Evolutionary conservation across 2,113 vertebrate genomes (phyloP).

Genomic region (Coryphaenoides rupestris): DNA sequence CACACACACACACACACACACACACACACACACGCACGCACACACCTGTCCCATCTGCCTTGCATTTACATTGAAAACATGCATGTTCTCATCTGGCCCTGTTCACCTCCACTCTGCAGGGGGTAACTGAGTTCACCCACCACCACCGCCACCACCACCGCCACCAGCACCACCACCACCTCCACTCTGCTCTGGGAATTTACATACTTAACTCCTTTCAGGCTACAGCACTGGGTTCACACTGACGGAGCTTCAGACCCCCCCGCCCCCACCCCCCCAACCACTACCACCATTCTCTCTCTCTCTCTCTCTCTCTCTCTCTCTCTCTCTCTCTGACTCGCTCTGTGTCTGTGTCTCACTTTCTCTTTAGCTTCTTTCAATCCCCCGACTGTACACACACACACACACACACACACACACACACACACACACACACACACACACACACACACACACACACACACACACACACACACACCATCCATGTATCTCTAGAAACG

Average conservation of each 20-base stretch:
- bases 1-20: conserved; percentile 20
- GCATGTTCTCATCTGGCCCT: too few species aligned
- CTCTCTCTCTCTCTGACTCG: conserved; percentile 15
- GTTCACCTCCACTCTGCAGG: too few species aligned
- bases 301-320: conserved; percentile 20
- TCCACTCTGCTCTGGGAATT: conserved; percentile 46
- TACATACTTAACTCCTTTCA: conserved; percentile 55
- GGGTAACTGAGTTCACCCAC: too few species aligned
- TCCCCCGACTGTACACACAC: background rate
- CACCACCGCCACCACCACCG: too few species aligned
- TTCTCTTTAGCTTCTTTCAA: background rate
- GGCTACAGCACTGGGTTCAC: conserved; percentile 60
- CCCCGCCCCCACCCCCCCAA: conserved; percentile 35
- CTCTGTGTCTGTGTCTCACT: conserved; percentile 20
- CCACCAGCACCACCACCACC: too few species aligned
- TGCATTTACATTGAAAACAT: too few species aligned
- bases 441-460: too few species aligned
- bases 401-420: background rate
- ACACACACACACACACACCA: background rate
- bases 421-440: background rate
- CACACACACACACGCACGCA: too few species aligned
- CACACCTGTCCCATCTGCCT: too few species aligned
- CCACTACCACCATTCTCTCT: conserved; percentile 24
- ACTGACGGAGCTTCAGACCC: conserved; percentile 35
- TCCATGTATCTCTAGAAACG: background rate